Base-by-base conservation (phyloP, 2,888 invertebrate genomes). In the Cerastoderma edule region DNA sequence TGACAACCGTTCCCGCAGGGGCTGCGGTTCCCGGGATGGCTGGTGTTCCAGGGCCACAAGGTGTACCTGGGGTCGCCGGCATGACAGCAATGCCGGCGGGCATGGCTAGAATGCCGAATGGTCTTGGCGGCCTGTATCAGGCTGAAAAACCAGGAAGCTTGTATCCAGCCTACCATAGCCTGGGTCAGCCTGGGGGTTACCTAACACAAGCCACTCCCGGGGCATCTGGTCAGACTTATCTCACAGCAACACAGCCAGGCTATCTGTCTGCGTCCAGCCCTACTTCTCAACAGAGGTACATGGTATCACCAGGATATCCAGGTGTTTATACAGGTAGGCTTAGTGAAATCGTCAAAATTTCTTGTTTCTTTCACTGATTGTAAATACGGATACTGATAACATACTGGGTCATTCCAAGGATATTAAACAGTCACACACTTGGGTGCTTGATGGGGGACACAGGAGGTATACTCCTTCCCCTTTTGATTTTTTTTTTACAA, bases 71-170 rank as follows among this genome's bases (percentile, higher is more conserved):
- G 5, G 57, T 80, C 44, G 56, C 78, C 6, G 81, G 81, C 39
- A 78, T 81, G 81, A 69, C 81, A 19, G 75, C 75, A 19, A 78
- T 81, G 19, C 81, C 75, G 8, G 72, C 60, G 4, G 78, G 78
- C 0, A 68, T 78, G 64, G 68, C 79, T 22, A 64, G 79, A 46
- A 73, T 75, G 22, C 67, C 75, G 28, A 75, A 72, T 54, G 75
- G 75, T 6, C 64, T 78, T 64, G 66, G 72, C 22, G 54, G 75
- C 33, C 64, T 81, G 56, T 81, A 81, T 67, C 67, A 53, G 27
- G 53, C 75, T 24, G 81, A 81, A 64, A 81, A 81, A 53, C 68
- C 39, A 22, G 48, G 71, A 5, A 56, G 54, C n/a, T 67, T 78
- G 57, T 78, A 78, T 32, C 78, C 75, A 54, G 70, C 78, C 16